Base-by-base conservation (phyloP, 2,113 vertebrate species). In the Myotis yumanensis region DNA sequence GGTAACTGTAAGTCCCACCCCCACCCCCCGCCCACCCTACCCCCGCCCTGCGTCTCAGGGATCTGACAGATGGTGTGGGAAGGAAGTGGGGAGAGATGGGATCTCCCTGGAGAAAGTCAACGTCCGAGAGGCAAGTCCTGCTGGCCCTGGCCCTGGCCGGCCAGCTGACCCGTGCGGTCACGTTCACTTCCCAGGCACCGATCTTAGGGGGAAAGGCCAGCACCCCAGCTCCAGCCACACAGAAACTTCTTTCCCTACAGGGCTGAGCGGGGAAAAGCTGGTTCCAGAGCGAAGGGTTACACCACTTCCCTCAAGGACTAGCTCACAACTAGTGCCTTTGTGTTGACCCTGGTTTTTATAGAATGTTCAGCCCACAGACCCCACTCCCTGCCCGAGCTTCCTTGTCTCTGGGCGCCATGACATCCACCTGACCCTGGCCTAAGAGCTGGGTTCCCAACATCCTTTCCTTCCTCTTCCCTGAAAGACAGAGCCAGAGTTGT, bases 1-100 rank as follows among this genome's bases (percentile, higher is more conserved):
- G 30, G 59, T 95, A 82, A 0, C 88, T 97, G 88, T 93, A 97
- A 97, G 95, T 97, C 69, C 79, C 95, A 92, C 37, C 37, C 86
- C 80, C 95, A 43, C 76, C 35, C 25, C 5, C 0, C n/a, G n/a
- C 9, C 57, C 54, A 37, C 4, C 40, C 40, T 5, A 6, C 94
- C 92, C 86, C 83, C 93, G 64, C 83, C 46, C 30, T 5, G 46
- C 25, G 18, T 17, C 12, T 89, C 16, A 4, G 73, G 37, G 77
- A 66, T 18, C 69, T 66, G 81, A 57, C 89, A 79, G 77, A 35
- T 17, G 4, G 12, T 22, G 22, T 20, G 37, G 92, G 37, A 90
- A 95, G 92, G 96, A 95, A 96, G 48, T 80, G 43, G 57, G 62
- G 69, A 90, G 77, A 37, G 35, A 43, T 59, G 30, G 59, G 40